Evolutionary conservation across 2,888 invertebrate genomes (phyloP).

Genomic region (Lycophotia porphyrea): DNA sequence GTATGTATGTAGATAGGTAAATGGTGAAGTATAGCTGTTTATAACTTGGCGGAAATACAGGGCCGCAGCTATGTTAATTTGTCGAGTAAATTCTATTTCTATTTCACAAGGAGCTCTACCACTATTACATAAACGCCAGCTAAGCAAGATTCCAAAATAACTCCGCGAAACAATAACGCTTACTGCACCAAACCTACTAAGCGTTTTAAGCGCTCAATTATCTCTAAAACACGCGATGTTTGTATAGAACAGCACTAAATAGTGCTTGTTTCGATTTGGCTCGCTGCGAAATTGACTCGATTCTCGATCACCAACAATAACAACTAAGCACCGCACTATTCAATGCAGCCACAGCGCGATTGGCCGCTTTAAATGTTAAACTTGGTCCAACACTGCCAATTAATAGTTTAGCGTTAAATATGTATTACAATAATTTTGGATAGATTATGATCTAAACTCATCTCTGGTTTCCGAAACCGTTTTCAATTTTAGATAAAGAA

Average conservation of each 20-base stretch:
- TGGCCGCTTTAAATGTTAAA: constrained; percentile 55
- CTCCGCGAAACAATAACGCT: constrained; percentile 39
- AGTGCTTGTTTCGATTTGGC: constrained; percentile 69
- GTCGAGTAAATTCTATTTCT: neutral
- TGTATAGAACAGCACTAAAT: constrained; percentile 53
- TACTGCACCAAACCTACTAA: constrained; percentile 55
- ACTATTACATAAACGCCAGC: constrained; percentile 9
- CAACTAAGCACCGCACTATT: constrained; percentile 64
- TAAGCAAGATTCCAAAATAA: constrained; percentile 35
- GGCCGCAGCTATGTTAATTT: constrained; percentile 4
- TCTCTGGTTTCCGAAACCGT: neutral
- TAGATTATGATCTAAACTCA: constrained; percentile 13
- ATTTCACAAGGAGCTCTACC: neutral
- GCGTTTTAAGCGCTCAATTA: constrained; percentile 64
- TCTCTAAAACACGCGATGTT: constrained; percentile 54
- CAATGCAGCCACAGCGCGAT: constrained; percentile 61
- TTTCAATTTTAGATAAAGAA: no score
- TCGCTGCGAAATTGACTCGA: constrained; percentile 69
- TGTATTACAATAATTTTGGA: constrained; percentile 30
- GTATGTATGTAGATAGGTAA: constrained; percentile 2
- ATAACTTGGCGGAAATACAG: neutral
- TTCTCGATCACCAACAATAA: constrained; percentile 70
- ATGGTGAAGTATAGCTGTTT: neutral
- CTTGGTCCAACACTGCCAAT: constrained; percentile 56
- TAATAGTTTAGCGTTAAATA: constrained; percentile 44